These are phyloP conservation scores for Synergus itoensis DNA, from an alignment of 2,888 invertebrate species.

Conservation along the genomic window DNA sequence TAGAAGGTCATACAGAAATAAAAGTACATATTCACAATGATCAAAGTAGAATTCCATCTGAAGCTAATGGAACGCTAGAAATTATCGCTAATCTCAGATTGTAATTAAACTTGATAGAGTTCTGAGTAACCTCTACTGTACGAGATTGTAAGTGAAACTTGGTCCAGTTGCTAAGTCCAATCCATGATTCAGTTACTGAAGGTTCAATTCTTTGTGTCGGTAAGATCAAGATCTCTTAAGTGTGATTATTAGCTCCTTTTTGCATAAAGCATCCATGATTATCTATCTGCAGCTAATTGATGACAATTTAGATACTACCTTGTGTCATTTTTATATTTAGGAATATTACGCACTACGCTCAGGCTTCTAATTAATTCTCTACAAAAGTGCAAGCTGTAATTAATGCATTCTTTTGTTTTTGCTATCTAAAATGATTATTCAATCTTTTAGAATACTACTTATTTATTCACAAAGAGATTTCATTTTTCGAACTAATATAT, in stretches of 20 bases:
- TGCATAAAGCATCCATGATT: conserved; percentile 28
- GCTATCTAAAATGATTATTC: background rate
- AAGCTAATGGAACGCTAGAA: conserved; percentile 15
- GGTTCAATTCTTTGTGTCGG: conserved; percentile 25
- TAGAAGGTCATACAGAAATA: conserved; percentile 12
- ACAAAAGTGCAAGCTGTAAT: too few relatives aligned
- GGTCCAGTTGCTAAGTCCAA: conserved; percentile 27
- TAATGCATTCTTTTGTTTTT: too few relatives aligned
- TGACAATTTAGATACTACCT: conserved; percentile 1
- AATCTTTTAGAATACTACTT: background rate
- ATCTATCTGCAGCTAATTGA: conserved; percentile 16
- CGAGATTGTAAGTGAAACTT: conserved; percentile 17
- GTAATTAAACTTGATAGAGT: conserved; percentile 38
- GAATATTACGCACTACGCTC: conserved; percentile 12
- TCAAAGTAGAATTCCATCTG: conserved; percentile 25
- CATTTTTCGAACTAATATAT: too few relatives aligned
- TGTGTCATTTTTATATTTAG: conserved; percentile 39
- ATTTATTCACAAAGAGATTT: too few relatives aligned
- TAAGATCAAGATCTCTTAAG: conserved; percentile 35
- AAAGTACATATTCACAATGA: conserved; percentile 8
- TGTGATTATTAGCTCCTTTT: conserved; percentile 30
- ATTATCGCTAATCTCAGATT: conserved; percentile 28
- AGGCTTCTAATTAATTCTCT: background rate
- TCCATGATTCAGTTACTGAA: conserved; percentile 33
- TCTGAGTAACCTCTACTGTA: conserved; percentile 23